These are phyloP conservation scores for Sinocyclocheilus rhinocerous DNA, from an alignment of 2,113 vertebrate species.

Conservation along the genomic window DNA sequence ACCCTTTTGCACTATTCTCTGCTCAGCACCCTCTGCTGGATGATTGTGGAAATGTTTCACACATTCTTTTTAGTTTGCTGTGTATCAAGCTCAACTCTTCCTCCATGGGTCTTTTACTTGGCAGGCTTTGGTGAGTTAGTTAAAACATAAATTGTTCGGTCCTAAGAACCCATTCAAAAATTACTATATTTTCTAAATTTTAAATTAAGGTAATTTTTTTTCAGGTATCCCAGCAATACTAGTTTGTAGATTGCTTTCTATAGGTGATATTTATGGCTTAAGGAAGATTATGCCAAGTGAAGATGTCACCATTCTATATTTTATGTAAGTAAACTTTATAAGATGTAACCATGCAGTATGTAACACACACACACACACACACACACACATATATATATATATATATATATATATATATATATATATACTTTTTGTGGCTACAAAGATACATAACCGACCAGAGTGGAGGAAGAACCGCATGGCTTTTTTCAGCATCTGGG, in stretches of 20 bases:
- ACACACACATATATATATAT: too few relatives aligned
- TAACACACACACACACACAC: too few relatives aligned
- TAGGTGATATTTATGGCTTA: constrained; percentile 70
- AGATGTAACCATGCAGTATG: neutral
- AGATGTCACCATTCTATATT: constrained; percentile 56
- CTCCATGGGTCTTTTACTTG: constrained; percentile 48
- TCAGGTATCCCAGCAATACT: constrained; percentile 69
- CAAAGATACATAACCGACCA: constrained; percentile 59
- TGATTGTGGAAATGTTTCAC: constrained; percentile 75
- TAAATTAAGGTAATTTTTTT: neutral
- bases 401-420: too few relatives aligned
- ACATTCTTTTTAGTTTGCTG: constrained; percentile 75
- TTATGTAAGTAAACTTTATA: constrained; percentile 64
- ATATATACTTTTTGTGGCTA: constrained; percentile 33
- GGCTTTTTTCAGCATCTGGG: constrained; percentile 77
- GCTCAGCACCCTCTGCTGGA: constrained; percentile 71
- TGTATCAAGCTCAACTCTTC: constrained; percentile 66
- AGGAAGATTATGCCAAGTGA: constrained; percentile 54
- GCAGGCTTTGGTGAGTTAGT: constrained; percentile 3
- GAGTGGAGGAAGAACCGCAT: constrained; percentile 69
- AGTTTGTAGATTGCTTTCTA: constrained; percentile 57
- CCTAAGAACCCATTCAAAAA: neutral
- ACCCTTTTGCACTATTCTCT: constrained; percentile 70
- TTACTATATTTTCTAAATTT: neutral
- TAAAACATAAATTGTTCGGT: neutral